Percentiles rank a stretch among this genome's conserved stretches.
phyloP scores from a whole-genome alignment of 2,797 vertebrate species.

The Columba guinea region DNA sequence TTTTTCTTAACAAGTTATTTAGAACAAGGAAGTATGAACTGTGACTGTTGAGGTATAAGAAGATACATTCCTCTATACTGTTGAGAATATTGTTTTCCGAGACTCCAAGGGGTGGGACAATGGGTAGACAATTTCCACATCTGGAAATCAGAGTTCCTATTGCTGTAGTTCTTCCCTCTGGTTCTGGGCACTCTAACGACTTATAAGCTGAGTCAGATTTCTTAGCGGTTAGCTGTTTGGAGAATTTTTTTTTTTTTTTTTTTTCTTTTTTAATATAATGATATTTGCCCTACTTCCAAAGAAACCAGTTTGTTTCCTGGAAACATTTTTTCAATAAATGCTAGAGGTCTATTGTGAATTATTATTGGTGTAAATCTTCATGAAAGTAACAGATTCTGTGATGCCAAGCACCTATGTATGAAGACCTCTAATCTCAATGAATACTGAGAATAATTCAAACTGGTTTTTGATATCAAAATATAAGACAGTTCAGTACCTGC shows the following conservation, averaged over 20 bases:
- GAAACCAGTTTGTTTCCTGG: background rate
- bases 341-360: background rate
- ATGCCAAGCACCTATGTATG: background rate
- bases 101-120: background rate
- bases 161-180: background rate
- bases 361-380: background rate
- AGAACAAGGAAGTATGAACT: background rate
- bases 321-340: background rate
- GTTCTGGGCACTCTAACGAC: accelerated
- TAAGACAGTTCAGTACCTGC: background rate
- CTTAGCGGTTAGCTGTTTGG: background rate
- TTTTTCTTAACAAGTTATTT: background rate
- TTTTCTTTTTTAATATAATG: background rate
- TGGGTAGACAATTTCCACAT: no score
- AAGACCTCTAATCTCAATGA: background rate
- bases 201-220: background rate
- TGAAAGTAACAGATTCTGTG: background rate
- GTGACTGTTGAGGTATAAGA: background rate
- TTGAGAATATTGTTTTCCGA: background rate
- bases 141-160: background rate
- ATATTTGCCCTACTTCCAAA: background rate
- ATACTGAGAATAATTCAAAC: background rate
- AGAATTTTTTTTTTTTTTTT: background rate
- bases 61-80: background rate
- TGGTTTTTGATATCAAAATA: background rate